Percentiles rank a stretch among this genome's conserved stretches.
Conservation (phyloP, 2,113 vertebrate genomes). For the Neodon shergylaensis region DNA sequence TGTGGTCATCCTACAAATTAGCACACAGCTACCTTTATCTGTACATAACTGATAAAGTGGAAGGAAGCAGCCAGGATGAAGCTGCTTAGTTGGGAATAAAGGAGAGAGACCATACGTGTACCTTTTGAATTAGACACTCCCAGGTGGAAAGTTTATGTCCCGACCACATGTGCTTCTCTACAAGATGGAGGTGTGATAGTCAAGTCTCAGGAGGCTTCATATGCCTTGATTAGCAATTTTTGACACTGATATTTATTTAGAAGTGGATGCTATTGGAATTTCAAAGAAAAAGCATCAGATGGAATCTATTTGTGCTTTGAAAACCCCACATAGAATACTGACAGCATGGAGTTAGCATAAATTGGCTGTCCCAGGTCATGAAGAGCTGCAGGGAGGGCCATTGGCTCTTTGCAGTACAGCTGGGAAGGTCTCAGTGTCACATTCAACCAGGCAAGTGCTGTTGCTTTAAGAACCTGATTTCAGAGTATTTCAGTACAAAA, state of each 20-base stretch:
- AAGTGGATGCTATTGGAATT: conserved; percentile 66
- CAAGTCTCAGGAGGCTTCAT: background rate
- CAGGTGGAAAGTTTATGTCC: background rate
- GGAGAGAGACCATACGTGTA: background rate
- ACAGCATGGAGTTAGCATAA: conserved; percentile 20
- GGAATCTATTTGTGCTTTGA: conserved; percentile 39
- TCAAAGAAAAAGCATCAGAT: conserved; percentile 34
- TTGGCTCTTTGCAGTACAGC: background rate
- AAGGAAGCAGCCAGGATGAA: background rate
- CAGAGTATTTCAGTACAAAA: conserved; percentile 44
- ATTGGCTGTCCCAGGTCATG: background rate
- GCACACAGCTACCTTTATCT: background rate
- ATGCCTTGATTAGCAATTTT: conserved; percentile 52
- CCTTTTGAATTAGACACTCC: background rate
- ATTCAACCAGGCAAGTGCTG: background rate
- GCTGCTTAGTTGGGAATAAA: background rate
- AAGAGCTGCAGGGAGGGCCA: background rate
- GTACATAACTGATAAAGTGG: background rate
- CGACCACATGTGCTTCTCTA: background rate
- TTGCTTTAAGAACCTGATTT: background rate
- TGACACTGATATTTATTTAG: conserved; percentile 22
- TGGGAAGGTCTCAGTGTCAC: background rate
- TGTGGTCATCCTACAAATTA: background rate
- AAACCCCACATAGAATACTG: background rate
- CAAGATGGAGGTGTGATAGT: background rate